Percentiles rank a stretch among this genome's conserved stretches.
phyloP scores from a whole-genome alignment of 2,888 invertebrate genomes.

The Vesta saturnalis region DNA sequence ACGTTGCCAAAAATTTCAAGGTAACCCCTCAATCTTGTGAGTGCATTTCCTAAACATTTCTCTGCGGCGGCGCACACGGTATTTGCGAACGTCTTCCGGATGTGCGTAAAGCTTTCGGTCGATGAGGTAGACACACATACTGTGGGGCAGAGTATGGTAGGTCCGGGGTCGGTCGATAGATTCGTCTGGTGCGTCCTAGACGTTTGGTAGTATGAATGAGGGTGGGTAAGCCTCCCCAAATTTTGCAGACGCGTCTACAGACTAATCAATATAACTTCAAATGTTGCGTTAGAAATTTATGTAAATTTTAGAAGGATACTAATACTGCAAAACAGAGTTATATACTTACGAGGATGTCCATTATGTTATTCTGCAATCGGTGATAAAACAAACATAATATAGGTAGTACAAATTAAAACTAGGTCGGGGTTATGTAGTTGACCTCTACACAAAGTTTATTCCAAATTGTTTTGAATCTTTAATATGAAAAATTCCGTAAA shows the following conservation, averaged over 20 bases:
- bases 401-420: no score
- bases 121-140: constrained; percentile 48
- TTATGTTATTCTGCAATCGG: no score
- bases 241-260: constrained; percentile 37
- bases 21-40: neutral
- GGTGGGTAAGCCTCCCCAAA: constrained; percentile 26
- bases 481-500: no score
- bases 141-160: constrained; percentile 55
- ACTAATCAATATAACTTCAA: constrained; percentile 20
- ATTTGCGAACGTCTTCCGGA: constrained; percentile 43
- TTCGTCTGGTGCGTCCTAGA: constrained; percentile 51
- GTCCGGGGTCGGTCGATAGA: constrained; percentile 55
- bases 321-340: no score
- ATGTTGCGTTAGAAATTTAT: neutral
- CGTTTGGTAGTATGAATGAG: constrained; percentile 32
- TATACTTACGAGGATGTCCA: no score
- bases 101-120: constrained; percentile 45
- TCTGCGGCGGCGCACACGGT: constrained; percentile 31
- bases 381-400: no score
- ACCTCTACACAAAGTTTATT: no score
- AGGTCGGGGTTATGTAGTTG: no score
- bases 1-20: constrained; percentile 12
- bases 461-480: no score
- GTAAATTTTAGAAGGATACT: no score
- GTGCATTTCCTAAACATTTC: constrained; percentile 40